Conservation (phyloP, 2,113 vertebrate species). For the Pica pica region DNA sequence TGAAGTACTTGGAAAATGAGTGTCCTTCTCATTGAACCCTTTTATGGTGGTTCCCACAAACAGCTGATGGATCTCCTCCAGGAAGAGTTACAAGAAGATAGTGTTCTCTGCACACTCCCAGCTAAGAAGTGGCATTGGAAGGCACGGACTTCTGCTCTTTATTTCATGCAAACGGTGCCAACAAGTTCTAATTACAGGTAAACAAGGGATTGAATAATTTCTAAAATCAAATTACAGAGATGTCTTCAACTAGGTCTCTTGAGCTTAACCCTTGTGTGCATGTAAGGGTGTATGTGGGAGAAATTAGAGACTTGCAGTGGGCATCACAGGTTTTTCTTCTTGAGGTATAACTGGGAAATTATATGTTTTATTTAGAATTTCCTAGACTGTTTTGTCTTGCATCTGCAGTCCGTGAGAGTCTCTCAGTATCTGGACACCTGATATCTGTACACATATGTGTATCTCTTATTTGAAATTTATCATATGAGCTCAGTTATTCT, state of each 20-base stretch:
- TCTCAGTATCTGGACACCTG: neutral
- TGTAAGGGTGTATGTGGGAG: neutral
- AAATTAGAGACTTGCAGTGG: neutral
- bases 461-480: neutral
- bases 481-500: neutral
- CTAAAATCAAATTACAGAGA: neutral
- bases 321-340: neutral
- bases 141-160: constrained; percentile 85
- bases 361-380: neutral
- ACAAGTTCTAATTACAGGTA: constrained; percentile 82
- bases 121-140: constrained; percentile 98
- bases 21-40: constrained; percentile 86
- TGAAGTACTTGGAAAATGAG: constrained; percentile 64
- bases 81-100: constrained; percentile 71
- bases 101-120: constrained; percentile 80
- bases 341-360: neutral
- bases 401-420: neutral
- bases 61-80: constrained; percentile 88
- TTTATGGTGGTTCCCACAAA: constrained; percentile 95
- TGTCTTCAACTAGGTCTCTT: neutral
- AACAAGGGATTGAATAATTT: neutral
- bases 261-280: neutral
- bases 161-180: constrained; percentile 88
- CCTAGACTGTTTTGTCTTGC: neutral
- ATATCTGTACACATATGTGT: accelerated